These are phyloP conservation scores for Rhinella marina DNA, from an alignment of 2,797 vertebrate species.

Conservation along the genomic window DNA sequence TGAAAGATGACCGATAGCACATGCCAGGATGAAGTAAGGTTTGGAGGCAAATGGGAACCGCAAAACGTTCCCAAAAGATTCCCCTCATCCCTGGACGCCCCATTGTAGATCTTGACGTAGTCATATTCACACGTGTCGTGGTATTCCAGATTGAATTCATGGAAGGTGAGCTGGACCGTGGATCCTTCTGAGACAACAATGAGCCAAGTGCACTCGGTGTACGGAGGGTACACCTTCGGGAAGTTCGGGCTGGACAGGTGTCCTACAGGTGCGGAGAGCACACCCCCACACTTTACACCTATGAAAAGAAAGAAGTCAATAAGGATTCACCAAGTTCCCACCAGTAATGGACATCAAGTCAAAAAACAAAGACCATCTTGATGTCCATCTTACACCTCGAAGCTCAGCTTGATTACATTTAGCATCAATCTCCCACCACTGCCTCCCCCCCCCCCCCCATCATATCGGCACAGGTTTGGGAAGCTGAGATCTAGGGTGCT, in stretches of 20 bases:
- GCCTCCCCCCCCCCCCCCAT: neutral
- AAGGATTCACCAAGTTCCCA: neutral
- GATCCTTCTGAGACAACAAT: slow-evolving; percentile 95
- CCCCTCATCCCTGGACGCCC: slow-evolving; percentile 83
- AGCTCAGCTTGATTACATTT: no score
- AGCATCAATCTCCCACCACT: neutral
- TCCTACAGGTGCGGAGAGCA: slow-evolving; percentile 88
- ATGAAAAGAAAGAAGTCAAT: neutral
- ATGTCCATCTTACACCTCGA: no score
- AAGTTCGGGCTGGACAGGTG: slow-evolving; percentile 98
- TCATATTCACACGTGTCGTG: slow-evolving; percentile 87
- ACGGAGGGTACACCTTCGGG: slow-evolving; percentile 89
- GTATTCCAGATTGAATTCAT: slow-evolving; percentile 91
- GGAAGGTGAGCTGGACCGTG: slow-evolving; percentile 90
- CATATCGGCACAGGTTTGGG: no score
- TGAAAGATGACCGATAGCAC: slow-evolving; percentile 93
- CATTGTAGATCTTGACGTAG: slow-evolving; percentile 96
- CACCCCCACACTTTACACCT: slow-evolving; percentile 97
- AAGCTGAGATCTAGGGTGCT: neutral
- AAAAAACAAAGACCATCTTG: neutral
- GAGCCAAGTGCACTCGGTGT: slow-evolving; percentile 90
- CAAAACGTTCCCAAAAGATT: slow-evolving; percentile 96
- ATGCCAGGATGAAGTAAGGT: slow-evolving; percentile 95
- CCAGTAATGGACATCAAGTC: neutral
- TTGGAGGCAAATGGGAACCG: slow-evolving; percentile 82